A percentile compares a stretch with the other conserved stretches of the same genome.
Evolutionary conservation across 2,888 invertebrate species (phyloP).

Genomic region (Lepetodrilus schrolli): DNA sequence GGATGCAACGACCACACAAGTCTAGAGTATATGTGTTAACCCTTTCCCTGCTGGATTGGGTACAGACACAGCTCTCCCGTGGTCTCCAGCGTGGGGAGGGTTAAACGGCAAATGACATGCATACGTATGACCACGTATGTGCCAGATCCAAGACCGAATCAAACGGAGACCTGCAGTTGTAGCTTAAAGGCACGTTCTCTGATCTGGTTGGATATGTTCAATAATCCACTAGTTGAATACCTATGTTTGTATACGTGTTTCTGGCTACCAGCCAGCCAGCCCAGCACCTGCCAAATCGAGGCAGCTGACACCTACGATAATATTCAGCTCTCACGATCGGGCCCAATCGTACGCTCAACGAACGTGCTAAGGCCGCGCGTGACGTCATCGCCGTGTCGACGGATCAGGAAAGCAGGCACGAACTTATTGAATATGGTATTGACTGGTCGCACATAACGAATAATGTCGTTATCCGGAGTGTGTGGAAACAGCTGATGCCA

Average conservation of each 20-base stretch:
- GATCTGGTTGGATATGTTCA: neutral
- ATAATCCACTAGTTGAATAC: constrained; percentile 24
- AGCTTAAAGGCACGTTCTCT: too few relatives aligned
- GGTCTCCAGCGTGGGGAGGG: too few relatives aligned
- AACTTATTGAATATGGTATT: neutral
- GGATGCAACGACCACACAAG: too few relatives aligned
- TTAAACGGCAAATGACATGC: too few relatives aligned
- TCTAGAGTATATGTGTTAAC: too few relatives aligned
- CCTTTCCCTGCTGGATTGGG: too few relatives aligned
- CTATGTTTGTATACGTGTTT: constrained; percentile 21
- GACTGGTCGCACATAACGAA: neutral
- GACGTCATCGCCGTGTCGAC: constrained; percentile 13
- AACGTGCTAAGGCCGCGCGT: neutral
- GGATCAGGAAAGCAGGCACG: neutral
- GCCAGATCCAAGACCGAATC: too few relatives aligned
- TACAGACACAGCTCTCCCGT: too few relatives aligned
- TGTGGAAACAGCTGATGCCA: neutral
- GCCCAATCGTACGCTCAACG: neutral
- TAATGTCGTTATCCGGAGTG: neutral
- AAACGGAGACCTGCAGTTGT: too few relatives aligned
- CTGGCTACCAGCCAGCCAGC: neutral
- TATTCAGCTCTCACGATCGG: neutral
- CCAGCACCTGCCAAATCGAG: neutral
- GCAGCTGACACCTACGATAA: neutral
- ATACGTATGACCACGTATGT: too few relatives aligned